Conservation (phyloP, 1,140 invertebrate species). For the Drosophila bocki region DNA sequence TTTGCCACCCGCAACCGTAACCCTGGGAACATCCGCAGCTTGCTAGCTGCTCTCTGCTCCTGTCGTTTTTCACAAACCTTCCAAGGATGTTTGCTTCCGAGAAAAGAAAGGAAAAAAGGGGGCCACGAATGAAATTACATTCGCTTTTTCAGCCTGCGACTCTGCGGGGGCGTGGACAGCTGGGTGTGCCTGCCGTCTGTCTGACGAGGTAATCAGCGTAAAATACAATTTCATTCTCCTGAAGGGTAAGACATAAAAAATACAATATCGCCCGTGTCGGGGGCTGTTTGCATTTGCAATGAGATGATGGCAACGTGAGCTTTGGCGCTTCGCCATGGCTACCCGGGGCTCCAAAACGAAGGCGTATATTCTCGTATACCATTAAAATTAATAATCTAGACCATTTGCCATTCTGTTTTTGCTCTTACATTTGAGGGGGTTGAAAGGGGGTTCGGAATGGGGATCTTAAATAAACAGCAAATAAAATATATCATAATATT, state of each 20-base stretch:
- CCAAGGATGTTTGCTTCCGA: conserved; percentile 21
- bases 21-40: conserved; percentile 63
- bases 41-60: conserved; percentile 29
- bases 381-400: conserved; percentile 54
- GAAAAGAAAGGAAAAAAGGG: conserved; percentile 5
- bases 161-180: conserved; percentile 24
- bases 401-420: conserved; percentile 3
- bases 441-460: not conserved
- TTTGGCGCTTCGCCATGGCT: conserved; percentile 42
- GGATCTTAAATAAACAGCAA: conserved; percentile 49
- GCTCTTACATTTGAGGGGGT: not conserved
- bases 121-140: conserved; percentile 67
- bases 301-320: conserved; percentile 30
- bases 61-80: conserved; percentile 19
- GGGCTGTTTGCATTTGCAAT: conserved; percentile 52
- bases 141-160: conserved; percentile 48
- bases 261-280: conserved; percentile 31
- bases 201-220: conserved; percentile 74
- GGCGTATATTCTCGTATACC: conserved; percentile 10
- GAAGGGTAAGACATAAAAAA: conserved; percentile 60
- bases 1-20: conserved; percentile 50
- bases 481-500: conserved; percentile 77
- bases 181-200: conserved; percentile 54
- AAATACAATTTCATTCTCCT: conserved; percentile 71
- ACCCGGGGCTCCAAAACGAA: conserved; percentile 16